phyloP scores from a whole-genome alignment of 2,888 invertebrate species.

The Neelides folsomi region DNA sequence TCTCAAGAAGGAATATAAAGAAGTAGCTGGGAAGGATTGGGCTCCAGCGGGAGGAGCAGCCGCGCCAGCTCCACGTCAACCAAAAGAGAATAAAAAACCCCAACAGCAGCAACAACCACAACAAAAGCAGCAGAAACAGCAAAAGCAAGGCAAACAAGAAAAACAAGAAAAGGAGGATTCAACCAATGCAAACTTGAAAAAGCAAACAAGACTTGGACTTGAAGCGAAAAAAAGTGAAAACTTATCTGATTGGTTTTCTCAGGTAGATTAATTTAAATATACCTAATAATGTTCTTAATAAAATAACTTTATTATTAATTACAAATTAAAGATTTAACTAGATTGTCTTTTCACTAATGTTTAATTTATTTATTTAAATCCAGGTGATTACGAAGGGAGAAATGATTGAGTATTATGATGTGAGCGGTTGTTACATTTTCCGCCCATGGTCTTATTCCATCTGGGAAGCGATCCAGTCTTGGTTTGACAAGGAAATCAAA shows the following conservation, averaged over 20 bases:
- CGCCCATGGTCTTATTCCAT: constrained; percentile 94
- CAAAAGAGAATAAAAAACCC: too few relatives aligned
- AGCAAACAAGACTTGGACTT: constrained; percentile 81
- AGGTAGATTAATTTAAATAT: constrained; percentile 44
- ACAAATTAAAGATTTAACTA: too few relatives aligned
- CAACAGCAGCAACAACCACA: constrained; percentile 23
- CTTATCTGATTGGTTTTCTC: constrained; percentile 94
- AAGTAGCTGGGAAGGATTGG: constrained; percentile 20
- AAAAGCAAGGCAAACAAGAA: constrained; percentile 43
- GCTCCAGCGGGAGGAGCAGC: constrained; percentile 11
- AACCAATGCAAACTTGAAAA: constrained; percentile 47
- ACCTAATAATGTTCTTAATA: neutral
- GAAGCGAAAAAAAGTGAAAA: constrained; percentile 87
- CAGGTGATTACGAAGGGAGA: constrained; percentile 73
- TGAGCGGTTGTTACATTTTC: constrained; percentile 96
- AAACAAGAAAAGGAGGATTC: constrained; percentile 35
- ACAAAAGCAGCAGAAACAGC: constrained; percentile 35
- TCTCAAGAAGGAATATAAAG: constrained; percentile 64
- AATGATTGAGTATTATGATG: constrained; percentile 98
- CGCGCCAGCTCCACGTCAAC: neutral
- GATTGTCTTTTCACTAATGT: too few relatives aligned
- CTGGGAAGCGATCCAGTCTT: constrained; percentile 81
- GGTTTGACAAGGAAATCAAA: constrained; percentile 75
- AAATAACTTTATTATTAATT: too few relatives aligned
- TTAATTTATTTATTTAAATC: neutral